phyloP scores from a whole-genome alignment of 2,888 invertebrate species.

The Zygaena filipendulae region DNA sequence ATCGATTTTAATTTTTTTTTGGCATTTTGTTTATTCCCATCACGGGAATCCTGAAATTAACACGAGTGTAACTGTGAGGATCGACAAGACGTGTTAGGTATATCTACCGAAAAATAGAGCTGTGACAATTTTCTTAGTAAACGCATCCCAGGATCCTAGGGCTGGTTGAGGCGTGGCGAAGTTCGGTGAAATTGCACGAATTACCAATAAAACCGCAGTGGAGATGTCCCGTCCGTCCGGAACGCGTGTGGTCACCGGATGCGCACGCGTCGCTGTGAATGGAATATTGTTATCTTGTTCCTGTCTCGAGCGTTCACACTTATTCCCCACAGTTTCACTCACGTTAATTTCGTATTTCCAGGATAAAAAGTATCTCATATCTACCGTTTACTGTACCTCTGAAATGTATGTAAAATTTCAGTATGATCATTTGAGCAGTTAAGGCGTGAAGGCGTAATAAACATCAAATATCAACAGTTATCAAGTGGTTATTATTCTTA shows the following conservation, averaged over 20 bases:
- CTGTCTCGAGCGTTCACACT: no score
- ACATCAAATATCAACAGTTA: no score
- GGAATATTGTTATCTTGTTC: constrained; percentile 27
- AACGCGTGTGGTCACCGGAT: constrained; percentile 52
- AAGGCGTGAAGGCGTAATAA: no score
- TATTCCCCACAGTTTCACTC: no score
- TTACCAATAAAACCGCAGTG: constrained; percentile 32
- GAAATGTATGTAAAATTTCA: no score
- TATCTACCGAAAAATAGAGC: constrained; percentile 10
- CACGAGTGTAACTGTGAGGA: no score
- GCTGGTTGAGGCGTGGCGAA: constrained; percentile 24
- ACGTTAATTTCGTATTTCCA: no score
- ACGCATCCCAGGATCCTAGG: constrained; percentile 25
- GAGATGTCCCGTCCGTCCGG: constrained; percentile 35
- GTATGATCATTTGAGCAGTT: no score
- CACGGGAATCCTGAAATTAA: no score
- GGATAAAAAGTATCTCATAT: no score
- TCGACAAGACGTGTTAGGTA: not conserved
- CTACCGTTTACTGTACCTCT: no score
- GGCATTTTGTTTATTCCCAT: not conserved
- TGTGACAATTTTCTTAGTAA: constrained; percentile 45
- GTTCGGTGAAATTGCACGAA: constrained; percentile 41
- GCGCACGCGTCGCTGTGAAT: constrained; percentile 22
- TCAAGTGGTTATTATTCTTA: no score
- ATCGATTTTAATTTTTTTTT: not conserved